A percentile compares a stretch with the other conserved stretches of the same genome.
phyloP scores from a whole-genome alignment of 2,113 vertebrate genomes.

The Zosterops hypoxanthus region DNA sequence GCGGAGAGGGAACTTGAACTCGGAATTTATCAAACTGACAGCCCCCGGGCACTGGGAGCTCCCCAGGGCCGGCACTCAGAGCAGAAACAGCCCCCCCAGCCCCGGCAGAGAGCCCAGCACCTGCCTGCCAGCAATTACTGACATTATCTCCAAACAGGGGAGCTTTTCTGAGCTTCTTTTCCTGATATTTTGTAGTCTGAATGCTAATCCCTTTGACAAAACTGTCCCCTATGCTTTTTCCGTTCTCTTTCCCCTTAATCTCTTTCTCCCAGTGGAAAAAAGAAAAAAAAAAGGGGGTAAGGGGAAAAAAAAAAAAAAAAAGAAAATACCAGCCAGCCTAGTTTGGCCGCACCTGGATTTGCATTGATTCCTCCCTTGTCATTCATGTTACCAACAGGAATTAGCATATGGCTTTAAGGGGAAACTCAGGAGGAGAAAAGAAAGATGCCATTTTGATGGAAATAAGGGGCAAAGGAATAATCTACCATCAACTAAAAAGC shows the following conservation, averaged over 20 bases:
- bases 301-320: background rate
- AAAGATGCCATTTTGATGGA: constrained; percentile 91
- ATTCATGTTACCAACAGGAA: constrained; percentile 79
- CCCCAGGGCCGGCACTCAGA: constrained; percentile 27
- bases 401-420: constrained; percentile 90
- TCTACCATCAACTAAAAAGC: constrained; percentile 85
- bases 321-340: constrained; percentile 78
- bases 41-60: constrained; percentile 31
- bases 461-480: constrained; percentile 89
- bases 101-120: constrained; percentile 66
- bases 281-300: background rate
- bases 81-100: constrained; percentile 46
- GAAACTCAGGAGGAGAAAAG: constrained; percentile 78
- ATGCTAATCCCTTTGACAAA: constrained; percentile 85
- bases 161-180: constrained; percentile 67
- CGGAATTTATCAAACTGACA: constrained; percentile 53
- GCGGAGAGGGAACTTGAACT: constrained; percentile 61
- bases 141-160: constrained; percentile 70
- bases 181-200: constrained; percentile 73
- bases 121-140: constrained; percentile 80
- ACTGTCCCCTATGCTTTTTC: constrained; percentile 71
- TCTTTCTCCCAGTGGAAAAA: constrained; percentile 27
- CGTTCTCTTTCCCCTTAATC: constrained; percentile 43
- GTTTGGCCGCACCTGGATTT: constrained; percentile 87
- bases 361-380: constrained; percentile 75